Evolutionary conservation across 2,888 invertebrate genomes (phyloP).

Genomic region (Platypus cylindrus): DNA sequence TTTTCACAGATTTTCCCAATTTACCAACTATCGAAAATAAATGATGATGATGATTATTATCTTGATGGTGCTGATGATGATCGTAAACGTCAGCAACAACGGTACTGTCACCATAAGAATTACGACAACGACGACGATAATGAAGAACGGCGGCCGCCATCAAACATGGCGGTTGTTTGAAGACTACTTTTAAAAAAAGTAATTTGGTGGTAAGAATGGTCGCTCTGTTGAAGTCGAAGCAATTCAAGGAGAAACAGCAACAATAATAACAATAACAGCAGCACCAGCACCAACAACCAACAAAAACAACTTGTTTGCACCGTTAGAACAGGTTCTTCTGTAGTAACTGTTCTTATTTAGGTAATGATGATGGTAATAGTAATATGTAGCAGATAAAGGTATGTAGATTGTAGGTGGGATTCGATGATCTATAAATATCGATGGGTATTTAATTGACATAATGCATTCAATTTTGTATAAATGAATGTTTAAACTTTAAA

Average conservation of each 20-base stretch:
- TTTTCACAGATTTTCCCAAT: constrained; percentile 18
- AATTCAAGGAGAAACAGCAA: constrained; percentile 14
- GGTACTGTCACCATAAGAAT: constrained; percentile 5
- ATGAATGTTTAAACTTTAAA: too few species aligned
- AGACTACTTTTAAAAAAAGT: constrained; percentile 6
- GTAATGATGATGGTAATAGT: too few species aligned
- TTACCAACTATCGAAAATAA: constrained; percentile 14
- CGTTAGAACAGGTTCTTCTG: constrained; percentile 15
- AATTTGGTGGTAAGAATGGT: constrained; percentile 4
- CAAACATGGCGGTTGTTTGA: constrained; percentile 14
- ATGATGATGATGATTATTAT: constrained; percentile 12
- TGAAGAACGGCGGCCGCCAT: constrained; percentile 13
- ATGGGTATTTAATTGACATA: too few species aligned
- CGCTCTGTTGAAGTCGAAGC: not conserved
- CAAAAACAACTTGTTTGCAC: constrained; percentile 14
- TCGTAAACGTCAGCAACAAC: constrained; percentile 14
- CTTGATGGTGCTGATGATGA: too few species aligned
- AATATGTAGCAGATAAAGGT: too few species aligned
- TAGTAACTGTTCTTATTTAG: constrained; percentile 3
- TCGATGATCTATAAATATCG: too few species aligned
- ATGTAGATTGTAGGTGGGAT: too few species aligned
- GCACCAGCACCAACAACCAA: too few species aligned
- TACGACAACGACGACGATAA: constrained; percentile 6
- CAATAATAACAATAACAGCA: too few species aligned
- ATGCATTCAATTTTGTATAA: too few species aligned